These are phyloP conservation scores for Sinocyclocheilus maitianheensis DNA, from an alignment of 2,113 vertebrate species.

Conservation along the genomic window DNA sequence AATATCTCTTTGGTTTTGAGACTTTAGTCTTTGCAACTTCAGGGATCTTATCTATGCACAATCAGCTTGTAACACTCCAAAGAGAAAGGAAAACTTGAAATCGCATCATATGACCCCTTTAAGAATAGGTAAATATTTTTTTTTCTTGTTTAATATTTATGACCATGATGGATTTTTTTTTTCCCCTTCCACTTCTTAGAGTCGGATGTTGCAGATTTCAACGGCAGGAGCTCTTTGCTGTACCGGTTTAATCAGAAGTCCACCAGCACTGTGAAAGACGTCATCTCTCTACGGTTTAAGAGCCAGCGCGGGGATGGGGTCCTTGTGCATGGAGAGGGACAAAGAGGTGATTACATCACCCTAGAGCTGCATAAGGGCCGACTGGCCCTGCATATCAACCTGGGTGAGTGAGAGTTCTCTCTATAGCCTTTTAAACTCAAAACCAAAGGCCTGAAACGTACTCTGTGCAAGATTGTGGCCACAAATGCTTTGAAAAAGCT, in stretches of 20 bases:
- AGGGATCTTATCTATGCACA: no score
- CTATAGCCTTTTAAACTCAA: neutral
- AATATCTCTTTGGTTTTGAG: no score
- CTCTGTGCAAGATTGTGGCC: neutral
- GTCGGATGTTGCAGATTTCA: constrained; percentile 85
- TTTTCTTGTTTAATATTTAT: neutral
- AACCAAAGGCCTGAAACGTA: neutral
- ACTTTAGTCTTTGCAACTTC: no score
- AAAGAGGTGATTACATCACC: constrained; percentile 84
- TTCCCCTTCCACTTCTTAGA: constrained; percentile 64
- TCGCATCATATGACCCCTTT: no score
- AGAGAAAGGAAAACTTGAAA: no score
- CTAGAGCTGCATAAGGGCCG: constrained; percentile 82
- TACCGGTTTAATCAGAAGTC: constrained; percentile 90
- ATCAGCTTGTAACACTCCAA: no score
- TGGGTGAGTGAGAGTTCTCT: constrained; percentile 72
- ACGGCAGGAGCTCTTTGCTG: constrained; percentile 84
- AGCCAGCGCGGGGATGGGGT: constrained; percentile 85
- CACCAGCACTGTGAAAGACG: constrained; percentile 88
- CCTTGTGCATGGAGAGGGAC: constrained; percentile 85
- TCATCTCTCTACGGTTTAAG: constrained; percentile 87
- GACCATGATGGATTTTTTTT: neutral
- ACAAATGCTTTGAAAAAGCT: neutral
- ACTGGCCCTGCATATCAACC: constrained; percentile 79
- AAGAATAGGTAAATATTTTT: no score